Evolutionary conservation across 2,797 vertebrate genomes (phyloP).

Genomic region (Merluccius polli): DNA sequence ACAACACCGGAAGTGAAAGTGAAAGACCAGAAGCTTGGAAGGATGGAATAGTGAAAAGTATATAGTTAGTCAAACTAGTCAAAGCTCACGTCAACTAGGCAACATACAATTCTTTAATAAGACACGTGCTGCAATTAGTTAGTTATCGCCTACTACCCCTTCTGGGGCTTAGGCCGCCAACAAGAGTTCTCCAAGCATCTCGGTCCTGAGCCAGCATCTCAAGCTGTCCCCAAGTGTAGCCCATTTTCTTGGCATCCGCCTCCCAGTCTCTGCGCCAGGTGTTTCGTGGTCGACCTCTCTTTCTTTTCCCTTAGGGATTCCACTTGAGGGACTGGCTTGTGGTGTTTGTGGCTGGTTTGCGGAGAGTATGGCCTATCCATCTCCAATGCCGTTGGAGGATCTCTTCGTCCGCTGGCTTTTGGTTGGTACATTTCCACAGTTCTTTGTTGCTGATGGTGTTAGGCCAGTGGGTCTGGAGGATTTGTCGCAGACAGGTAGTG

Average conservation of each 20-base stretch:
- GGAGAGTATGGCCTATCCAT: not conserved
- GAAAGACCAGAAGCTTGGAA: not conserved
- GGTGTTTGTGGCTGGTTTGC: conserved; percentile 9
- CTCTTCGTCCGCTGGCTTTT: conserved; percentile 1
- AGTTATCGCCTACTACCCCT: no score
- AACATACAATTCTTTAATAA: no score
- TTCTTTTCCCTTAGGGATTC: conserved; percentile 5
- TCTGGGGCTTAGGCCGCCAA: not conserved
- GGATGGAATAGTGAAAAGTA: not conserved
- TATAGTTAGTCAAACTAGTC: not conserved
- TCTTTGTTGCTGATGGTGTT: not conserved
- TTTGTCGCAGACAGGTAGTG: not conserved
- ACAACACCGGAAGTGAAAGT: not conserved
- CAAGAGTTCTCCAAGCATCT: not conserved
- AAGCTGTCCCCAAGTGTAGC: conserved; percentile 1
- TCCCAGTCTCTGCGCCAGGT: not conserved
- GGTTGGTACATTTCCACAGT: not conserved
- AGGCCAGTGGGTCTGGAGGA: not conserved
- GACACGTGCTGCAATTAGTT: no score
- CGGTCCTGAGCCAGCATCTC: not conserved
- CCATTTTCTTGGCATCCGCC: conserved; percentile 11
- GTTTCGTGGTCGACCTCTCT: conserved; percentile 1
- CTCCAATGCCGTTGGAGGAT: not conserved
- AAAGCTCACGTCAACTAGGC: not conserved
- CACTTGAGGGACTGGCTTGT: conserved; percentile 1